Evolutionary conservation across 2,113 vertebrate genomes (phyloP).

Genomic region (Tragelaphus buxtoni): DNA sequence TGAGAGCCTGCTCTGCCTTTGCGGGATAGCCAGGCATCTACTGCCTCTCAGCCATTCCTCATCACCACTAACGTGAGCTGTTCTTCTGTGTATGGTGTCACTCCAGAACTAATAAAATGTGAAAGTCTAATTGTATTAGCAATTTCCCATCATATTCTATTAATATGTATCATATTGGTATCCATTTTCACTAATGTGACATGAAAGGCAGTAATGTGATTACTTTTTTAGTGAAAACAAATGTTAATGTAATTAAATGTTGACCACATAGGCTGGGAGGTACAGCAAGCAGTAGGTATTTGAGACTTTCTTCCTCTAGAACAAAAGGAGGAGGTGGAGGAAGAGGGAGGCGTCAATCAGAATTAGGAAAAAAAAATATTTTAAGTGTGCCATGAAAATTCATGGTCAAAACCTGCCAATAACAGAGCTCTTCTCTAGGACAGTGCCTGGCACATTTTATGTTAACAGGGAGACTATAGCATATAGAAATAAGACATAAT

Average conservation of each 20-base stretch:
- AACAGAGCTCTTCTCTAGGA: background rate
- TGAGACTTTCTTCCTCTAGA: background rate
- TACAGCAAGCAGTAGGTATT: background rate
- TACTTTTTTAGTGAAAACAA: constrained; percentile 75
- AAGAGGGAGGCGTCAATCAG: background rate
- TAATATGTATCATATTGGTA: constrained; percentile 84
- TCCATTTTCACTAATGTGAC: constrained; percentile 83
- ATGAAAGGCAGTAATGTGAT: constrained; percentile 85
- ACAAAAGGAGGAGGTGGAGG: background rate
- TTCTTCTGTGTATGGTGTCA: constrained; percentile 74
- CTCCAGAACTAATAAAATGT: constrained; percentile 81
- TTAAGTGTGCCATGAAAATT: background rate
- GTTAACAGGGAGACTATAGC: background rate
- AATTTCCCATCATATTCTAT: constrained; percentile 85
- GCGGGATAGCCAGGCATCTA: background rate
- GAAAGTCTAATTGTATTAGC: constrained; percentile 87
- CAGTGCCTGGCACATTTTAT: background rate
- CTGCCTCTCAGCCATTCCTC: fast-evolving
- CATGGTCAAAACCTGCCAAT: background rate
- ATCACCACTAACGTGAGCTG: constrained; percentile 16
- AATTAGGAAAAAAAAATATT: background rate
- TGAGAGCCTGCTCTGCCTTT: background rate
- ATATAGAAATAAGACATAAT: background rate
- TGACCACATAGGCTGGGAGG: constrained; percentile 29
- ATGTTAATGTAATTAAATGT: constrained; percentile 72